Percentiles rank a stretch among this genome's conserved stretches.
Evolutionary conservation across 2,113 vertebrate species (phyloP).

Genomic region (Cyanoderma ruficeps): DNA sequence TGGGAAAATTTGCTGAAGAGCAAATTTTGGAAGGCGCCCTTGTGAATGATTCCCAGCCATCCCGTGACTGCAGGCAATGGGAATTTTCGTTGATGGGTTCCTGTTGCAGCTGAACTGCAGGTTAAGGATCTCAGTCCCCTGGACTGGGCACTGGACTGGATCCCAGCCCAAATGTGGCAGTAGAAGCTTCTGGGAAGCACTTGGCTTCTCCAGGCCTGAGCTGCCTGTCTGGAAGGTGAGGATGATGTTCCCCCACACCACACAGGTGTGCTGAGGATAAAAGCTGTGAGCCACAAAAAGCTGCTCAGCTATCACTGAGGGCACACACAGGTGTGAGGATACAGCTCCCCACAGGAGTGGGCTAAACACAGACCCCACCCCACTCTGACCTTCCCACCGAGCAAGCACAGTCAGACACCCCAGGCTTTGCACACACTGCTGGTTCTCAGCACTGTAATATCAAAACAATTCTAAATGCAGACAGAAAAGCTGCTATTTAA

Average conservation of each 20-base stretch:
- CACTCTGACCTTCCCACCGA: not conserved
- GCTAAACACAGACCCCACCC: not conserved
- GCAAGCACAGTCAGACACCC: not conserved
- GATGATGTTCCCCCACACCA: not conserved
- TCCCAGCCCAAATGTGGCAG: not conserved
- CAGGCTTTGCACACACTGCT: not conserved
- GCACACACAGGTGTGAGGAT: not conserved
- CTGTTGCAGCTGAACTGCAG: not conserved
- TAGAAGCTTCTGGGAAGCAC: not conserved
- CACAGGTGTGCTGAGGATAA: not conserved
- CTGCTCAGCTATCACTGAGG: not conserved
- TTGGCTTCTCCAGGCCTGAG: not conserved
- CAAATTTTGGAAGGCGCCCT: conserved; percentile 9
- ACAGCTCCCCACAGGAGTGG: not conserved
- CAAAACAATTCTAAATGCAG: not conserved
- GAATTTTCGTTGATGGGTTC: not conserved
- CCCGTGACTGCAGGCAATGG: not conserved
- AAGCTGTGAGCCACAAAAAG: not conserved
- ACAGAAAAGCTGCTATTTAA: not conserved
- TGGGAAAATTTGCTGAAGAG: conserved; percentile 8
- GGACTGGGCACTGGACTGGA: not conserved
- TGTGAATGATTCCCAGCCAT: not conserved
- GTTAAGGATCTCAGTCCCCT: not conserved
- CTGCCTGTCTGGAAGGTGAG: accelerated
- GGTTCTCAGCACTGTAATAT: not conserved